These are phyloP conservation scores for Microctonus aethiopoides DNA, from an alignment of 2,888 invertebrate genomes.

Conservation along the genomic window DNA sequence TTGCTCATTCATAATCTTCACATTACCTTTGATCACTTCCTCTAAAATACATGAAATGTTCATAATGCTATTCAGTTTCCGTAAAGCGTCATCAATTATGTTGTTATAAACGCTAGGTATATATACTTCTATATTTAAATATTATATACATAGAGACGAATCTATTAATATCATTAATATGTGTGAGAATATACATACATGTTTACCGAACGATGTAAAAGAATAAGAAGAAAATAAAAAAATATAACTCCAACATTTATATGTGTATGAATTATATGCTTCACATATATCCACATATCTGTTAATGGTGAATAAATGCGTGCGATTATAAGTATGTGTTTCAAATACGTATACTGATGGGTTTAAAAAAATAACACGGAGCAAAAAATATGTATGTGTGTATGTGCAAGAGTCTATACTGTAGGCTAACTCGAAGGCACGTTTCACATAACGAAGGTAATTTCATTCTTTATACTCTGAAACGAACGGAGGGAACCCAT, in stretches of 20 bases:
- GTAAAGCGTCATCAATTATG: no score
- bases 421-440: conserved; percentile 48
- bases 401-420: neutral
- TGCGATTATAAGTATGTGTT: neutral
- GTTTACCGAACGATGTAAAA: no score
- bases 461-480: conserved; percentile 60
- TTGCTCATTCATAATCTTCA: conserved; percentile 32
- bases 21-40: neutral
- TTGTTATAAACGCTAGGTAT: no score
- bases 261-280: neutral
- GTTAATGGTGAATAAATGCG: no score
- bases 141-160: no score
- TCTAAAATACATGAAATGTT: neutral
- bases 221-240: no score
- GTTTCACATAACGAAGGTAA: conserved; percentile 66
- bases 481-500: conserved; percentile 53
- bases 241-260: no score
- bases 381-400: neutral
- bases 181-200: no score
- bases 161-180: no score
- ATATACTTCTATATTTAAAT: no score
- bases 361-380: neutral
- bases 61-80: neutral
- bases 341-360: neutral
- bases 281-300: no score